Evolutionary conservation across 1,140 invertebrate species (phyloP), one percentile per base, ranked within the genome.

Genomic region (Cyrtorhinus lividipennis): DNA sequence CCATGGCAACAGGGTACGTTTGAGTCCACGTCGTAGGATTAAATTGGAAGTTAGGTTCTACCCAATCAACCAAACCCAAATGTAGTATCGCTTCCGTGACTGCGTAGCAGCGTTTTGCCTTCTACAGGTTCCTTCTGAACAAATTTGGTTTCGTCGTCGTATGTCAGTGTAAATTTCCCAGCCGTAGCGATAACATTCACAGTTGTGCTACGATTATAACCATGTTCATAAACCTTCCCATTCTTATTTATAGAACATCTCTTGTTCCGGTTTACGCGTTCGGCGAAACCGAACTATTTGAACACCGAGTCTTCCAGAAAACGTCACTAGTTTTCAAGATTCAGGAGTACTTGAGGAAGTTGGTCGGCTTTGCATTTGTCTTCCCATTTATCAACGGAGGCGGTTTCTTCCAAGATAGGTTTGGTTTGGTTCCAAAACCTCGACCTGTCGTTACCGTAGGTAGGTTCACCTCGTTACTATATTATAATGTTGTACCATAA

Each of bases 201-300:
- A n/a, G n/a, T n/a, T n/a, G n/a, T n/a, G n/a, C n/a, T n/a, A n/a
- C n/a, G n/a, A n/a, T n/a, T n/a, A n/a, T n/a, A n/a, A n/a, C n/a
- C n/a, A n/a, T n/a, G n/a, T n/a, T n/a, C n/a, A n/a, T n/a, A n/a
- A n/a, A n/a, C n/a, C n/a, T n/a, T n/a, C n/a, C n/a, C n/a, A n/a
- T n/a, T n/a, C n/a, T n/a, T n/a, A n/a, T n/a, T 38, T 38, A 5
- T 38, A 90, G 87, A 22, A 80, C 85, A 2, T 75, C 84, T 0
- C 73, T 95, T 62, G 91, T 95, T 2, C 94, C 92, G 20, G 84
- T 90, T 1, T 84, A 93, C 70, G 85, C 87, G 0, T 97, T 96
- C 73, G 92, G 92, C 0, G 93, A 97, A 73, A 90, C 87, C 13
- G 90, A 95, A 67, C 71, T 94, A 0, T 96, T 84, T 72, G 77